Evolutionary conservation across 2,113 vertebrate species (phyloP).

Genomic region (Equus quagga): DNA sequence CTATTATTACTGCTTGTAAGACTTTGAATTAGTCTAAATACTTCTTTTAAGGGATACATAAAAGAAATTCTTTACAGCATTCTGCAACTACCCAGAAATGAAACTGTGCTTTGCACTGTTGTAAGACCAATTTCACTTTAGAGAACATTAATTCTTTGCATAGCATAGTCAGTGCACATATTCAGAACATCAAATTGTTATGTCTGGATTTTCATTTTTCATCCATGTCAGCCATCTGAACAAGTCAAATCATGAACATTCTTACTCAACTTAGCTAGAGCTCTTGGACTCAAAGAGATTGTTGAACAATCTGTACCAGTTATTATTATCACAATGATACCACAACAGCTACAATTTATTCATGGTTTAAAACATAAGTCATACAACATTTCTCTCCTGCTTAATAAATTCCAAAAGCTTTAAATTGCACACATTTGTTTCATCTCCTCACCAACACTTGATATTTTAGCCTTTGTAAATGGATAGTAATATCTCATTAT

Average conservation of each 20-base stretch:
- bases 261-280: not conserved
- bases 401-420: not conserved
- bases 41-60: not conserved
- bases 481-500: not conserved
- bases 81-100: not conserved
- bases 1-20: slow-evolving; percentile 12
- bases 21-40: slow-evolving; percentile 25
- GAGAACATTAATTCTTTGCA: not conserved
- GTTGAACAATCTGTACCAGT: not conserved
- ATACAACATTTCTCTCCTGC: not conserved
- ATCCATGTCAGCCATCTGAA: not conserved
- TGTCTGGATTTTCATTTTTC: not conserved
- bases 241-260: not conserved
- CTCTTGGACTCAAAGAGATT: not conserved
- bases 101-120: not conserved
- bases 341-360: not conserved
- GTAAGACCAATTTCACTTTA: not conserved
- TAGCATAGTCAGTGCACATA: not conserved
- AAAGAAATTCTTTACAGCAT: not conserved
- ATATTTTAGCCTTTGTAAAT: not conserved
- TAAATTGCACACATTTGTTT: not conserved
- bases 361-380: not conserved
- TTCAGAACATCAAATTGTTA: not conserved
- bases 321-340: not conserved
- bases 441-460: not conserved